A percentile compares a stretch with the other conserved stretches of the same genome.
Conservation (phyloP, 2,113 vertebrate genomes). For the Stictonetta naevosa region DNA sequence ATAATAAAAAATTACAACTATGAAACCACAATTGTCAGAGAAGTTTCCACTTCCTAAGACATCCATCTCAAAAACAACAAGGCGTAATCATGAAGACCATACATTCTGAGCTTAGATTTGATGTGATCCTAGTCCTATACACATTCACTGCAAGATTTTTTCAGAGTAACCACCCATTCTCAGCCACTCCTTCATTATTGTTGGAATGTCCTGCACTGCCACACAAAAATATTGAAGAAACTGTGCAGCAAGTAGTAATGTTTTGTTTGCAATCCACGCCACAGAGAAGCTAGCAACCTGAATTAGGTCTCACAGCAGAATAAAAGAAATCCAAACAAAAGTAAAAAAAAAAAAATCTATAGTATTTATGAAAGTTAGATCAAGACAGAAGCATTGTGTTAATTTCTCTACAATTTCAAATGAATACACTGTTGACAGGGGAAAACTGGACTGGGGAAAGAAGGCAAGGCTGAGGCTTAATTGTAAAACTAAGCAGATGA, state of each 20-base stretch:
- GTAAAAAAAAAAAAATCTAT: background rate
- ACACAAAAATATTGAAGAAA: background rate
- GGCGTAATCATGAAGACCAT: background rate
- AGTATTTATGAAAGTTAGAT: background rate
- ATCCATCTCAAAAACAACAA: background rate
- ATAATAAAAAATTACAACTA: background rate
- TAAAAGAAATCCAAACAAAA: background rate
- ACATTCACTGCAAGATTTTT: background rate
- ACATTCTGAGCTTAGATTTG: background rate
- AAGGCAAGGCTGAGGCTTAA: background rate
- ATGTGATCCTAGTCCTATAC: background rate
- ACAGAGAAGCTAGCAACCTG: background rate
- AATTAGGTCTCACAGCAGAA: background rate
- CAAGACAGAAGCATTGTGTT: background rate
- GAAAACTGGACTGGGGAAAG: background rate
- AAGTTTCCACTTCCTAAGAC: background rate
- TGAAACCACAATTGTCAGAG: background rate
- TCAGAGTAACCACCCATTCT: background rate
- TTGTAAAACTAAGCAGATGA: background rate
- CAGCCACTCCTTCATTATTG: background rate
- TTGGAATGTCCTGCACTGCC: rapidly evolving
- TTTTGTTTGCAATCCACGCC: background rate
- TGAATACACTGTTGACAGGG: background rate
- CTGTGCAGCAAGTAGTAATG: rapidly evolving
- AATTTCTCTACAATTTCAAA: background rate